phyloP scores from a whole-genome alignment of 2,113 vertebrate genomes.

The Apteryx owenii region DNA sequence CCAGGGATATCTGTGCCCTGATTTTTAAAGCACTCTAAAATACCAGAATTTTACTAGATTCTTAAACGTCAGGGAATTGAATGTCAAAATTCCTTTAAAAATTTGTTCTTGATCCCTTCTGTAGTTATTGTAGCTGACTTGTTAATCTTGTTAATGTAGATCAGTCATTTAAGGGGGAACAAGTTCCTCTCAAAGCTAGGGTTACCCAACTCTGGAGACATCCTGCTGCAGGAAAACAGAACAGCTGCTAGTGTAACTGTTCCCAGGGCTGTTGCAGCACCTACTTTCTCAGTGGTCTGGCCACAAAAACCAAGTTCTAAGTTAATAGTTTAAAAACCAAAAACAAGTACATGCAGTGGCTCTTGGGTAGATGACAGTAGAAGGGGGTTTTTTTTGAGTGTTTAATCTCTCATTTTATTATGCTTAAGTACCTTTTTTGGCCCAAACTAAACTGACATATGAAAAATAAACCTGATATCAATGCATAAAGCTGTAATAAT shows the following conservation, averaged over 20 bases:
- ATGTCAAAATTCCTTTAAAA: not conserved
- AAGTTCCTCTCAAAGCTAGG: not conserved
- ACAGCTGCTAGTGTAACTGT: not conserved
- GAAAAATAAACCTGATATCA: not conserved
- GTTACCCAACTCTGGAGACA: not conserved
- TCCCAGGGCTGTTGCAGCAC: not conserved
- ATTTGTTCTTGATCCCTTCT: not conserved
- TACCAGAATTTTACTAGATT: not conserved
- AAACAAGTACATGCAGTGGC: not conserved
- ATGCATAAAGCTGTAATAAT: not conserved
- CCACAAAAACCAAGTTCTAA: not conserved
- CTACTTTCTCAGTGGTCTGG: not conserved
- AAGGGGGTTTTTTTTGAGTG: not conserved
- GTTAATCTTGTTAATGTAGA: not conserved
- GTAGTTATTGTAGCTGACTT: not conserved
- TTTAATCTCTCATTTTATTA: conserved; percentile 16
- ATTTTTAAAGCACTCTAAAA: not conserved
- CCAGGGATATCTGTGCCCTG: not conserved
- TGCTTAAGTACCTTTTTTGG: conserved; percentile 8
- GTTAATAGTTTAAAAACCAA: not conserved
- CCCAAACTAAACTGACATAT: not conserved
- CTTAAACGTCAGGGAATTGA: not conserved
- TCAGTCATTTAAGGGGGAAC: not conserved
- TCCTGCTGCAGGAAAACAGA: not conserved
- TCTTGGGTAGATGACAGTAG: not conserved